A percentile compares a stretch with the other conserved stretches of the same genome.
Conservation (phyloP, 1,140 invertebrate genomes). For the Metopolophium dirhodum region DNA sequence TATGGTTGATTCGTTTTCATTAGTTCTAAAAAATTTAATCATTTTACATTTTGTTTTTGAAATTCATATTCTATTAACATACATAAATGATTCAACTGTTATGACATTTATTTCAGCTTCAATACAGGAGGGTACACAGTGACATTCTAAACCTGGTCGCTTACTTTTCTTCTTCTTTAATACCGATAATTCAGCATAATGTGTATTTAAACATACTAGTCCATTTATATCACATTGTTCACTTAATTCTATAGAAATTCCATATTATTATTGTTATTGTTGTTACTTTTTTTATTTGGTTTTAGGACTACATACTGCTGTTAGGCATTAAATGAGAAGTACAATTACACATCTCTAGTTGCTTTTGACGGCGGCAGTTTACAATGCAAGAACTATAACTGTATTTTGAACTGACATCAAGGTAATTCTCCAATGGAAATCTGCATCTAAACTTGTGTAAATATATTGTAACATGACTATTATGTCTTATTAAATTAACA, state of each 20-base stretch:
- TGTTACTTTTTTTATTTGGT: conserved; percentile 4
- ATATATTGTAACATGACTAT: background rate
- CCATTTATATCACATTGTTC: conserved; percentile 69
- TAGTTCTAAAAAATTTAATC: background rate
- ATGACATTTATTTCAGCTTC: conserved; percentile 65
- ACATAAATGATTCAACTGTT: conserved; percentile 55
- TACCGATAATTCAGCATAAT: conserved; percentile 70
- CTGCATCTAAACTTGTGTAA: conserved; percentile 66
- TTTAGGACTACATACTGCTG: conserved; percentile 62
- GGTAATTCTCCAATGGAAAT: conserved; percentile 71
- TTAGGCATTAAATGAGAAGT: conserved; percentile 72
- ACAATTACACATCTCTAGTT: conserved; percentile 71
- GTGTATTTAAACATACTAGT: conserved; percentile 68
- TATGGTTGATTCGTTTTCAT: conserved; percentile 63
- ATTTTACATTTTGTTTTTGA: background rate
- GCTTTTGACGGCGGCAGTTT: conserved; percentile 71
- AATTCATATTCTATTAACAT: background rate
- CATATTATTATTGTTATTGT: background rate
- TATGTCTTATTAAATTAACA: background rate
- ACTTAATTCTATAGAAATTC: conserved; percentile 60
- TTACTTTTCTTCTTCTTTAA: conserved; percentile 64
- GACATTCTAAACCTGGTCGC: conserved; percentile 66
- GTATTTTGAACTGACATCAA: conserved; percentile 70
- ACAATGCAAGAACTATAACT: conserved; percentile 75
- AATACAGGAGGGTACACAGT: conserved; percentile 70